phyloP scores from a whole-genome alignment of 2,888 invertebrate species.

The Taphrorychus bicolor region DNA sequence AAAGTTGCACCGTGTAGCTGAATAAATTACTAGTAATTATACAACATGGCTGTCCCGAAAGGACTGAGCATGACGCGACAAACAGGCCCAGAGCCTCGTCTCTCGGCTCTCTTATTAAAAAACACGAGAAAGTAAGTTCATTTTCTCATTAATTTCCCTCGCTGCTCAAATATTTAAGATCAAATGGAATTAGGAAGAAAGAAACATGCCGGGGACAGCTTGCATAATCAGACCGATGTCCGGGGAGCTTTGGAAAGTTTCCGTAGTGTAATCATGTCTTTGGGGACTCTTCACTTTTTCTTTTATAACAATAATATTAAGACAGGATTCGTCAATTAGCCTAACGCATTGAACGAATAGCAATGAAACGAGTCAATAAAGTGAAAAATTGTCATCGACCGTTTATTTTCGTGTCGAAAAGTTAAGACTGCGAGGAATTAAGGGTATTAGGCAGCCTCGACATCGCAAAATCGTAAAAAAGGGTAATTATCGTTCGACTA shows the following conservation, averaged over 20 bases:
- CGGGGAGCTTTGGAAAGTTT: conserved; percentile 17
- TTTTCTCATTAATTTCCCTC: conserved; percentile 51
- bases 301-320: not conserved
- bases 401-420: conserved; percentile 44
- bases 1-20: not conserved
- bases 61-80: conserved; percentile 5
- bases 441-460: conserved; percentile 44
- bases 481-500: conserved; percentile 44
- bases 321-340: not conserved
- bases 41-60: not conserved
- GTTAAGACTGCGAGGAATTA: conserved; percentile 44
- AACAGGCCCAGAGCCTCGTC: conserved; percentile 6
- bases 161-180: conserved; percentile 51
- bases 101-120: conserved; percentile 32
- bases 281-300: not conserved
- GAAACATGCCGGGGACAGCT: conserved; percentile 43
- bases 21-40: conserved; percentile 14
- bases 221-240: conserved; percentile 31
- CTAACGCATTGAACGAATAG: conserved; percentile 15
- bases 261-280: not conserved
- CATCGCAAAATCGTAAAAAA: conserved; percentile 42
- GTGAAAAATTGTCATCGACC: conserved; percentile 39
- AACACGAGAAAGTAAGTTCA: conserved; percentile 50
- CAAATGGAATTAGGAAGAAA: conserved; percentile 52
- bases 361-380: conserved; percentile 37